phyloP scores from a whole-genome alignment of 2,797 vertebrate species.

The Urocyon cinereoargenteus region DNA sequence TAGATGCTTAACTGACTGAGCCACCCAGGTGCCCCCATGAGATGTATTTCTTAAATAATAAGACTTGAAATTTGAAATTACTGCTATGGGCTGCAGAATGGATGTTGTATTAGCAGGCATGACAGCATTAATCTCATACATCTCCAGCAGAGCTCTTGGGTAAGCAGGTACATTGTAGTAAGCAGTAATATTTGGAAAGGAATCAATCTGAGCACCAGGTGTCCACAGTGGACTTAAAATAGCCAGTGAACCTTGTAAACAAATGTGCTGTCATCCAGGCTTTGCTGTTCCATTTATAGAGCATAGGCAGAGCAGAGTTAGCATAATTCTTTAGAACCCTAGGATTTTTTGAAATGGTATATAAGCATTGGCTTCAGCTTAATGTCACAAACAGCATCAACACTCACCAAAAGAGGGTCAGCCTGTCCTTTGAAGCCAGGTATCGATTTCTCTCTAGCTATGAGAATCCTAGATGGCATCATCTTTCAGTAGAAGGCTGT shows the following conservation, averaged over 20 bases:
- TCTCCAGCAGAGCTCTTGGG: background rate
- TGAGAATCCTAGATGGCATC: background rate
- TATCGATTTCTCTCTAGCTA: background rate
- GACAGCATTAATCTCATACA: background rate
- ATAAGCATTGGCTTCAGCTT: background rate
- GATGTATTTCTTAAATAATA: background rate
- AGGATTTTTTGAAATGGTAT: background rate
- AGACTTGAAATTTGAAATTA: background rate
- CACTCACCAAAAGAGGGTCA: background rate
- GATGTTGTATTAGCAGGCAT: background rate
- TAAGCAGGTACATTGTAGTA: background rate
- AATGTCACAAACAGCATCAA: background rate
- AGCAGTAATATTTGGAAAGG: background rate
- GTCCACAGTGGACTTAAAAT: background rate
- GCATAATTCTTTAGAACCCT: background rate
- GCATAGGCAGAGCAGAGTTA: background rate
- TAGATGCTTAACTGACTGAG: background rate
- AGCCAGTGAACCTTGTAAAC: background rate
- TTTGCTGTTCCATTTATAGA: background rate
- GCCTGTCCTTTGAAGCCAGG: background rate
- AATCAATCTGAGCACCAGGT: background rate
- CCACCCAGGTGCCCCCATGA: background rate
- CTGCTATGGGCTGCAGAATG: background rate
- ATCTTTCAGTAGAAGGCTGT: background rate
- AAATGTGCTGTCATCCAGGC: background rate